phyloP scores from a whole-genome alignment of 2,797 vertebrate species.

The Gadopsis marmoratus region DNA sequence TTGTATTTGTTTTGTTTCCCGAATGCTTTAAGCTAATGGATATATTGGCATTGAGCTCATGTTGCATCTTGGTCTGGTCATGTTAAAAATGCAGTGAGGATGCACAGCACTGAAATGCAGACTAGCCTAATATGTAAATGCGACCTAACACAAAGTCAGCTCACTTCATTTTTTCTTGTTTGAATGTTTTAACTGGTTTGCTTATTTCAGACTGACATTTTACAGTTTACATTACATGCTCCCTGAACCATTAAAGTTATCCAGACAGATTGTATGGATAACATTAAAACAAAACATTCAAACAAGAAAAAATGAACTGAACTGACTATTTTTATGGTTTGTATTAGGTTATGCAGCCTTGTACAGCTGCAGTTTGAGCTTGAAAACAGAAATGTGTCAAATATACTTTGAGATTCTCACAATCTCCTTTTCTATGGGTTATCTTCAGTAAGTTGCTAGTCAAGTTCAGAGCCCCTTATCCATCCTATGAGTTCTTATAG shows the following conservation, averaged over 20 bases:
- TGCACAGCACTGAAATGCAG: background rate
- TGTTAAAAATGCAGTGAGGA: slow-evolving; percentile 2
- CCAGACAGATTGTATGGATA: no score
- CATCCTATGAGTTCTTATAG: no score
- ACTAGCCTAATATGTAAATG: background rate
- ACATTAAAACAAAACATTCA: no score
- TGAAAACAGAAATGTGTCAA: background rate
- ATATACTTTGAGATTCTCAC: background rate
- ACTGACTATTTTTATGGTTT: no score
- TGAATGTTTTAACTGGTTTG: background rate
- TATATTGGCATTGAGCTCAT: slow-evolving; percentile 11
- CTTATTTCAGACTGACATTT: no score
- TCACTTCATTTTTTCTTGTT: background rate
- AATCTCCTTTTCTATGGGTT: background rate
- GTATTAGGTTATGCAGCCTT: no score
- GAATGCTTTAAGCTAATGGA: background rate
- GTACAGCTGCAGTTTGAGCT: no score
- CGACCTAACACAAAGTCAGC: background rate
- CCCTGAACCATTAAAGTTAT: no score
- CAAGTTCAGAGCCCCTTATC: background rate
- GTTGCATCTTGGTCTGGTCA: background rate
- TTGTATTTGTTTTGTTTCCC: slow-evolving; percentile 14
- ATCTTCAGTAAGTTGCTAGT: background rate
- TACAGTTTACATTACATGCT: no score
- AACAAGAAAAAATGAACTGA: no score